These are phyloP conservation scores for Galago senegalensis DNA, from an alignment of 2,797 vertebrate genomes.

Conservation along the genomic window DNA sequence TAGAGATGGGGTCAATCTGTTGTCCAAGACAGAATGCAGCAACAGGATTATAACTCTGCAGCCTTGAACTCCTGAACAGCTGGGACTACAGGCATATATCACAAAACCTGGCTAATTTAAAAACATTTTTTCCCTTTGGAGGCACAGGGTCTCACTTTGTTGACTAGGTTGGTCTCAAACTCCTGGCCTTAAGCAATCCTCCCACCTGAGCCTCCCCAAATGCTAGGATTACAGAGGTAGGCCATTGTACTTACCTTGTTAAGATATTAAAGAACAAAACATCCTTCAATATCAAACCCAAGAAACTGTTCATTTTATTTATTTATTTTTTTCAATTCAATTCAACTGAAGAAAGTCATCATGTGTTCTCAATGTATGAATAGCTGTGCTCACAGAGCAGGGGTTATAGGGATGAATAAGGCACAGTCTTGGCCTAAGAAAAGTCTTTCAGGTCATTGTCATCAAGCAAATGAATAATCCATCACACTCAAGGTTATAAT, in stretches of 20 bases:
- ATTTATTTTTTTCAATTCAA: background rate
- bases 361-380: background rate
- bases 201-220: background rate
- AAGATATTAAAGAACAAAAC: conserved; percentile 29
- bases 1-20: background rate
- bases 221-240: background rate
- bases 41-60: background rate
- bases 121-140: background rate
- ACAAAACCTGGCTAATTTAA: background rate
- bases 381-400: background rate
- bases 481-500: background rate
- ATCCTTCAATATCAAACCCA: background rate
- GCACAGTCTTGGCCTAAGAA: background rate
- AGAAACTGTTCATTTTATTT: background rate
- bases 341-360: background rate
- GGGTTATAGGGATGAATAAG: background rate
- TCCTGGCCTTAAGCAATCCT: background rate
- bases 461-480: background rate
- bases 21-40: background rate
- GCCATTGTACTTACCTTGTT: background rate
- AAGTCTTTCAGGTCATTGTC: background rate
- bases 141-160: background rate
- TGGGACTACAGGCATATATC: background rate
- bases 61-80: background rate
- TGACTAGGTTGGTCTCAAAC: background rate